Evolutionary conservation across 2,113 vertebrate species (phyloP), one percentile per base, ranked within the genome.

Genomic region (Platysteira castanea): DNA sequence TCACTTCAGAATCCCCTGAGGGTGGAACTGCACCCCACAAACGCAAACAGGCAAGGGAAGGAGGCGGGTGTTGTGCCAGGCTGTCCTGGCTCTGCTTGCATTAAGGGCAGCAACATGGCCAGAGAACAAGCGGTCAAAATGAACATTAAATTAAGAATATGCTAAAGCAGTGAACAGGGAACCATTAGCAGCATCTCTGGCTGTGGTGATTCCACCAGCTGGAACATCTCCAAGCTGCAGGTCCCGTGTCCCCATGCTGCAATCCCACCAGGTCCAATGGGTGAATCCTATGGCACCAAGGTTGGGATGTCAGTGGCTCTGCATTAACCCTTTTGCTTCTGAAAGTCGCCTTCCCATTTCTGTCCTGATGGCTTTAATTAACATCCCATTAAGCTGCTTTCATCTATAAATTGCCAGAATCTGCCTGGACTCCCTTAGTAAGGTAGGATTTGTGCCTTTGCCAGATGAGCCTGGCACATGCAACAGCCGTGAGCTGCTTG

Each of bases 401-500:
- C 41, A 49, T 50, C 76, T 61, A 14, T 33, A 88, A 87, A 86
- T 54, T 69, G 20, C 37, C 23, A 10, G 64, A 77, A 71, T 64
- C 56, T 65, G 53, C 42, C 52, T 39, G 27, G 61, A 49, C 1
- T 3, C 64, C 50, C 68, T 85, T 90, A 82, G 86, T 65, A 84
- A 84, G 60, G 35, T 33, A 54, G 81, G 67, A 44, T 75, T 60
- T 85, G 65, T 74, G 60, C 24, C 68, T 88, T 70, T 92, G 88
- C 89, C 90, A 93, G 80, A 42, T 35, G 50, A 53, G 35, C 54
- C 63, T 81, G 90, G 89, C 85, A 94, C 83, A 71, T 3, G 7
- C 54, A 81, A 44, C 93, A 90, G 73, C 88, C 10, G 0, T 49
- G 57, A 77, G 47, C 23, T 60, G 79, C 41, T 90, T 11, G 2